Evolutionary conservation across 2,113 vertebrate species (phyloP).

Genomic region (Nesogale talazaci): DNA sequence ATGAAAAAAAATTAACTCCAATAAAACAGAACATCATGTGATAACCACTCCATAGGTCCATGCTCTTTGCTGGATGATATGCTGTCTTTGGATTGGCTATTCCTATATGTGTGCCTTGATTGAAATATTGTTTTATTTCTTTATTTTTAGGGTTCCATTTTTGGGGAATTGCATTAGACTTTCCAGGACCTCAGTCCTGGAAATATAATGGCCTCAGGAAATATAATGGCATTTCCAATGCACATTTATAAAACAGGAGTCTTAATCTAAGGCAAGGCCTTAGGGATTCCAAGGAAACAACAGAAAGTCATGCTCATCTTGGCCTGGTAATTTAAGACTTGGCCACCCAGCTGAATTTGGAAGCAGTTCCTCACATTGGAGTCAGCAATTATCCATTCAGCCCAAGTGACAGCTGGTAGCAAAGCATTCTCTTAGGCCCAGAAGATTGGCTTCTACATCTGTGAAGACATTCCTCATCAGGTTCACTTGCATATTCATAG

Average conservation of each 20-base stretch:
- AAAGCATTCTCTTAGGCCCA: conserved; percentile 83
- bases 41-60: neutral
- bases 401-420: conserved; percentile 86
- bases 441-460: conserved; percentile 81
- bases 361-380: conserved; percentile 80
- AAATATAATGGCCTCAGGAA: conserved; percentile 60
- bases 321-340: conserved; percentile 85
- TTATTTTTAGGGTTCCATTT: conserved; percentile 11
- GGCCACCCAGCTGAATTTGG: conserved; percentile 81
- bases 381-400: conserved; percentile 85
- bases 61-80: neutral
- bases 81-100: neutral
- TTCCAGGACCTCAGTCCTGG: conserved; percentile 54
- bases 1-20: neutral
- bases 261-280: conserved; percentile 75
- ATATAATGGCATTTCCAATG: conserved; percentile 61
- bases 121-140: neutral
- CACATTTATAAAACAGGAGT: conserved; percentile 77
- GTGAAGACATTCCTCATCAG: conserved; percentile 81
- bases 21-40: conserved; percentile 1
- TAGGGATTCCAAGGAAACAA: conserved; percentile 84
- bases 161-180: conserved; percentile 43
- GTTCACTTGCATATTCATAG: conserved; percentile 83
- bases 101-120: neutral
- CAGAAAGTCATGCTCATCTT: conserved; percentile 82